Base-by-base conservation (phyloP, 1,140 invertebrate species). In the Cyphomyrmex costatus region DNA sequence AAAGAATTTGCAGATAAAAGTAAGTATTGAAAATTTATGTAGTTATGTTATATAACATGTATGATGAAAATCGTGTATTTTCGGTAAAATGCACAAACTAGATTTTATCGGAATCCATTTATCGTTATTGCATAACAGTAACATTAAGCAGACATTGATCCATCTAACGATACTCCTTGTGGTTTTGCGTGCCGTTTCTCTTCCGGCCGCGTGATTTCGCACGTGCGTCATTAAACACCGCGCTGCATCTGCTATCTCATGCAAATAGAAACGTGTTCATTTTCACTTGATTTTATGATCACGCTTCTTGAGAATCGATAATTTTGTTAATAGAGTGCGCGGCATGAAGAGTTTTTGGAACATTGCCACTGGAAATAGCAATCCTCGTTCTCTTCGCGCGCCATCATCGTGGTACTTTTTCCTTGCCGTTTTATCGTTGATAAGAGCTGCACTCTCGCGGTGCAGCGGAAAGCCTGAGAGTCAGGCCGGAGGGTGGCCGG, bases 401-500 rank as follows among this genome's bases (percentile, higher is more conserved):
- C 21, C 21, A 56, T 36, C 21, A 46, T 16, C 7, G 8, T 42
- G 83, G 27, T 63, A 66, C 36, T 7, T 56, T 61, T 56, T 27
- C 46, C 14, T 56, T 10, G 3, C 2, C 51, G 24, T 30, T 71
- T 24, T n/a, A n/a, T 24, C 14, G 36, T 30, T 12, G 66, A 56
- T 27, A 58, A 80, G 68, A 65, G 21, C 24, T 33, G 36, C 30
- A 14, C 27, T 76, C 36, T 56, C 68, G 60, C 33, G 42, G 24
- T 51, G 19, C 19, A 53, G 2, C 24, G 53, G 51, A 73, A 77
- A 86, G 85, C 63, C 27, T 49, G 60, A 61, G 58, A 65, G 76
- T 21, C 49, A 12, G 27, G 53, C 24, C 19, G 74, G 76, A 88
- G 85, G 90, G 86, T 91, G 88, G 87, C 73, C 66, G 90, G 88